Base-by-base conservation (phyloP, 2,797 vertebrate species). In the Ispidina picta region DNA sequence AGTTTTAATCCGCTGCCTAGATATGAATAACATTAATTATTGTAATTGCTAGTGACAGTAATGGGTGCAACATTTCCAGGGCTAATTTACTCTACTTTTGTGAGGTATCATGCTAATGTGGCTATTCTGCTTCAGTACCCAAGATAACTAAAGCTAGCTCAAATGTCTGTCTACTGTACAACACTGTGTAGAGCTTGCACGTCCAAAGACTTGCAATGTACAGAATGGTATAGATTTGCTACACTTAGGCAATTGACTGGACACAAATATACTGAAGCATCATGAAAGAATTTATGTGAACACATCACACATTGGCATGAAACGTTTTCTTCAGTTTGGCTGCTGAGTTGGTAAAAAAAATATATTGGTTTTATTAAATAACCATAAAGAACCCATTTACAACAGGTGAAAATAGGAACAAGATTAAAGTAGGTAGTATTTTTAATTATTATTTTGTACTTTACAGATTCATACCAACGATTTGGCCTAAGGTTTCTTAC, bases 11-110 rank as follows among this genome's bases (percentile, higher is more conserved):
- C 2, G 8, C 89, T 94, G 92, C 91, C 89, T 93, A 95, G 92
- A 96, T 92, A 94, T 94, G 94, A 96, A 94, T 92, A 95, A 93
- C 92, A 95, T 95, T 96, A 95, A 96, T 96, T 95, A 94, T 86
- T 94, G 83, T 94, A 96, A 96, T 94, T 94, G 89, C 72, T 93
- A 96, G 91, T 91, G 95, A 95, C 94, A 95, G 88, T 96, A 96
- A 95, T 96, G 91, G 83, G 83, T 90, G 88, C 95, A 96, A 87
- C 95, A 88, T 95, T 96, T 96, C 94, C 84, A 94, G 82, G 88
- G 54, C 93, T 96, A 96, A 96, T 95, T 96, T 94, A 93, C 90
- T 94, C 72, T 92, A 83, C 92, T 96, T 96, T 94, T 94, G 92
- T 72, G 76, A 88, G 81, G 71, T 95, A 93, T 90, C 92, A 85